Evolutionary conservation across 2,797 vertebrate genomes (phyloP).

Genomic region (Lepilemur septentrionalis): DNA sequence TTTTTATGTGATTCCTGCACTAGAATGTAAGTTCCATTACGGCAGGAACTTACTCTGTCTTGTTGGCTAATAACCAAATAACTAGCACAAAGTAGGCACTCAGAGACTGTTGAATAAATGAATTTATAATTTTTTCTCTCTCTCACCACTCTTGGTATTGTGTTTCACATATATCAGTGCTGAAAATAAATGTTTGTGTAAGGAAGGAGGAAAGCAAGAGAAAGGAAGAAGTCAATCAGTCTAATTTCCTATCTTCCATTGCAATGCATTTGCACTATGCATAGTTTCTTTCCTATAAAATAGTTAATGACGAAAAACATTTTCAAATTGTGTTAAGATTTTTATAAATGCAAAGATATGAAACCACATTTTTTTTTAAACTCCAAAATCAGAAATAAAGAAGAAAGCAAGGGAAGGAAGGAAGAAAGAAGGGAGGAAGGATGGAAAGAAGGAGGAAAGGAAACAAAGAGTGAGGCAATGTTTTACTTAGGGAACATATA

Average conservation of each 20-base stretch:
- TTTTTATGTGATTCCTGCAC: too few species aligned
- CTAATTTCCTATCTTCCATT: neutral
- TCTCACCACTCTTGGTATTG: neutral
- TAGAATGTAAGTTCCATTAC: neutral
- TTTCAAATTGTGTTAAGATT: neutral
- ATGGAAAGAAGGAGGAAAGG: too few species aligned
- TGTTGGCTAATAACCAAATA: neutral
- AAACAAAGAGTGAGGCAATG: neutral
- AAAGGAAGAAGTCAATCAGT: neutral
- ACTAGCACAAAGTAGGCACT: neutral
- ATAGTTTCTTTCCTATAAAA: neutral
- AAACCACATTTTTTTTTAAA: neutral
- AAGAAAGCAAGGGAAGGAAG: accelerated
- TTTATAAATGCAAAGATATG: neutral
- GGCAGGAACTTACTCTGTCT: neutral
- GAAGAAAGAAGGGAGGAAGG: too few species aligned
- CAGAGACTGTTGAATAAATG: neutral
- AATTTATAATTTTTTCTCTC: neutral
- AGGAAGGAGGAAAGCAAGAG: neutral
- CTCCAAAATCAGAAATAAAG: neutral
- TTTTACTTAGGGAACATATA: neutral
- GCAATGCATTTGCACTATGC: neutral
- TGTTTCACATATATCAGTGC: neutral
- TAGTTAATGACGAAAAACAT: neutral
- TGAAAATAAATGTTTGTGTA: neutral